phyloP scores from a whole-genome alignment of 2,113 vertebrate genomes.

The Rhombomys opimus region DNA sequence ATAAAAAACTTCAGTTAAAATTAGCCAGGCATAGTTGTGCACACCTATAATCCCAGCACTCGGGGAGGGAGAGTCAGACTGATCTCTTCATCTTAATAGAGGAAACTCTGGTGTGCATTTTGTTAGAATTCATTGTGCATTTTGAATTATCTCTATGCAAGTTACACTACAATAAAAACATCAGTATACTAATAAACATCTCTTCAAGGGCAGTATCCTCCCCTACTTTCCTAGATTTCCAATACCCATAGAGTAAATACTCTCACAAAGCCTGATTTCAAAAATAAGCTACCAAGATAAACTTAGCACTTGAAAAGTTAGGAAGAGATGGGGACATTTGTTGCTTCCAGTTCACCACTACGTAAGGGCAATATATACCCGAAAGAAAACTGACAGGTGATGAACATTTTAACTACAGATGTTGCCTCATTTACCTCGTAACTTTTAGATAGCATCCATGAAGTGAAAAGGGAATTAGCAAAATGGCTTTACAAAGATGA shows the following conservation, averaged over 20 bases:
- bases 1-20: neutral
- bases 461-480: neutral
- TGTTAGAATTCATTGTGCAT: neutral
- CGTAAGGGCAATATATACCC: neutral
- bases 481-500: constrained; percentile 27
- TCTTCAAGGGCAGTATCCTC: neutral
- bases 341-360: neutral
- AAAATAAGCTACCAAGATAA: neutral
- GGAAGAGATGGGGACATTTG: neutral
- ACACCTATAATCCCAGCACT: too few species aligned
- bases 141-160: constrained; percentile 6
- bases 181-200: neutral
- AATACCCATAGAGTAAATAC: neutral
- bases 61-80: too few species aligned
- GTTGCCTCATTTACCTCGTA: constrained; percentile 6
- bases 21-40: neutral
- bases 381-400: neutral
- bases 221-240: neutral
- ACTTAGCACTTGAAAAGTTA: neutral
- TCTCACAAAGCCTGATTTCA: neutral
- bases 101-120: neutral
- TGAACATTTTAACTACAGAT: neutral
- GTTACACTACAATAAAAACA: neutral
- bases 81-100: neutral
- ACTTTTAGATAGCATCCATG: neutral